phyloP scores from a whole-genome alignment of 2,113 vertebrate species.

The Galeopterus variegatus region DNA sequence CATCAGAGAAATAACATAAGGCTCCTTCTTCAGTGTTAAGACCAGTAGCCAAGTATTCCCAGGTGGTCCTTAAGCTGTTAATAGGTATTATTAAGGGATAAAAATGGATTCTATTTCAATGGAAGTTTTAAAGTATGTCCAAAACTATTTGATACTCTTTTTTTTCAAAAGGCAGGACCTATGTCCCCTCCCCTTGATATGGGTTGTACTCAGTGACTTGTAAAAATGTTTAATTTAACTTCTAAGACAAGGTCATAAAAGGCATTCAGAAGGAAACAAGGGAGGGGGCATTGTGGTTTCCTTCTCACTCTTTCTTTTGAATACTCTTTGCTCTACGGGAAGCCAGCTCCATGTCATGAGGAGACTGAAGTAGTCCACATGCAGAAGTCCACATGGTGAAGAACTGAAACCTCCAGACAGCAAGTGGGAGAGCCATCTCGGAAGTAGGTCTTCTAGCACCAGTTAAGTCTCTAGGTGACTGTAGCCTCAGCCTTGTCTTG shows the following conservation, averaged over 20 bases:
- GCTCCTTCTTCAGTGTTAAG: not conserved
- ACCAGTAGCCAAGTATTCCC: not conserved
- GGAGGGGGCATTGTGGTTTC: not conserved
- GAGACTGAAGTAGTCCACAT: not conserved
- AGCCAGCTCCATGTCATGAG: not conserved
- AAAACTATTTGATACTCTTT: not conserved
- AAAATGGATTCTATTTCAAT: not conserved
- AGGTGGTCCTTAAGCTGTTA: not conserved
- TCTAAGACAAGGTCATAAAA: not conserved
- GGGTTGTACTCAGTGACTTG: not conserved
- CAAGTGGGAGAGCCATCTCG: too few relatives aligned
- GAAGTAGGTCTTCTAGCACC: not conserved
- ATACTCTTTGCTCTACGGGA: not conserved
- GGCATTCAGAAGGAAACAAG: not conserved
- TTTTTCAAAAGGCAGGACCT: not conserved
- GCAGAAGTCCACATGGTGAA: not conserved
- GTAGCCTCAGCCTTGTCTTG: not conserved
- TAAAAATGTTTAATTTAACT: not conserved
- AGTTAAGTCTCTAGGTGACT: too few relatives aligned
- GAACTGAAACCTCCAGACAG: too few relatives aligned
- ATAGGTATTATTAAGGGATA: not conserved
- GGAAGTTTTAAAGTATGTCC: not conserved
- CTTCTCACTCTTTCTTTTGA: not conserved
- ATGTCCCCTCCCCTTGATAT: not conserved
- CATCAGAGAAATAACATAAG: not conserved